phyloP scores from a whole-genome alignment of 2,113 vertebrate species.

The Tachycineta bicolor region DNA sequence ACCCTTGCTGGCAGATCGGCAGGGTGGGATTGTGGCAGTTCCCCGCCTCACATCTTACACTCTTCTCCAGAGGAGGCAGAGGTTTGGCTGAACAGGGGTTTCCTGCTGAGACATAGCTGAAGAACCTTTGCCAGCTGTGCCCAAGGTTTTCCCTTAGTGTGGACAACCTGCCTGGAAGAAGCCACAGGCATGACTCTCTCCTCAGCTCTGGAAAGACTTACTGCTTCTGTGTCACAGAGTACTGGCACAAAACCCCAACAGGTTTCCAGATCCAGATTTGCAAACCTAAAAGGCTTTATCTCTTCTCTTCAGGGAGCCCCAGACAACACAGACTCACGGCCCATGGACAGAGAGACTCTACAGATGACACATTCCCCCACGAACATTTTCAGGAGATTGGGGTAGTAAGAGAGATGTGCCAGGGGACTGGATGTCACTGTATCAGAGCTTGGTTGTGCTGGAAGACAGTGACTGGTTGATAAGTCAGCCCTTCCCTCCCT shows the following conservation, averaged over 20 bases:
- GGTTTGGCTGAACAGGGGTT: neutral
- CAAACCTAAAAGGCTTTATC: slow-evolving; percentile 33
- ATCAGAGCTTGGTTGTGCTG: slow-evolving; percentile 19
- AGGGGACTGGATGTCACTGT: neutral
- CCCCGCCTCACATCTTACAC: neutral
- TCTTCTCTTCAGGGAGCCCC: neutral
- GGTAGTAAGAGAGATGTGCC: neutral
- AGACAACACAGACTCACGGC: neutral
- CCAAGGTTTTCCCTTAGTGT: neutral
- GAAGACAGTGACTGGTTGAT: slow-evolving; percentile 36
- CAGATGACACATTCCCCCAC: neutral
- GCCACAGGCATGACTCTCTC: neutral
- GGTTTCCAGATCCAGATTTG: slow-evolving; percentile 35
- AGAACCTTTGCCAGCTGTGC: neutral
- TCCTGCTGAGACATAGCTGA: rapidly evolving
- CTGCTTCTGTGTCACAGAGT: neutral
- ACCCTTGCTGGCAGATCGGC: rapidly evolving
- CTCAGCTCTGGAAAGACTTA: neutral
- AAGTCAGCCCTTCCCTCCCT: slow-evolving; percentile 47
- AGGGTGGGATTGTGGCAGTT: neutral
- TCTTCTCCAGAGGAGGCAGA: neutral
- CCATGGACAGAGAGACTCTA: rapidly evolving
- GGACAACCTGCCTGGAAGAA: neutral
- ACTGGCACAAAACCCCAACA: slow-evolving; percentile 34
- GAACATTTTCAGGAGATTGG: neutral